These are phyloP conservation scores for Ictalurus furcatus DNA, from an alignment of 2,113 vertebrate species.

Conservation along the genomic window DNA sequence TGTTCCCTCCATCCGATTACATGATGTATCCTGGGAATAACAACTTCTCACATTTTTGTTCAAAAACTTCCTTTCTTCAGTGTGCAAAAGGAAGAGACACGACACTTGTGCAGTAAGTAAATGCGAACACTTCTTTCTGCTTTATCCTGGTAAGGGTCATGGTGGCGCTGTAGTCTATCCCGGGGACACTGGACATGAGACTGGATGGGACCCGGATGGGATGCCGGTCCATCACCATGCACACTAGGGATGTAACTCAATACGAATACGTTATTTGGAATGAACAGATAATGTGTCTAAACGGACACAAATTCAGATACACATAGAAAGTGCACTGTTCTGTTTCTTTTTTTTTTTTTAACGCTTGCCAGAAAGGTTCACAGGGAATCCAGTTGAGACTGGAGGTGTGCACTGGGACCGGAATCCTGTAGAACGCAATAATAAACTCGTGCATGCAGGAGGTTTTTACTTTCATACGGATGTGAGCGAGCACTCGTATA, in stretches of 20 bases:
- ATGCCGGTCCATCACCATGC: background rate
- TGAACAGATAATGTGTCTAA: background rate
- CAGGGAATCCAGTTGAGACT: background rate
- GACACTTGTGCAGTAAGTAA: background rate
- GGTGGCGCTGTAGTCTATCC: background rate
- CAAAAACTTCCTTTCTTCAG: background rate
- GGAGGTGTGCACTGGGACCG: background rate
- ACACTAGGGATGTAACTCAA: background rate
- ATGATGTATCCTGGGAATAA: conserved; percentile 13
- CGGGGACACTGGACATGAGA: too few species aligned
- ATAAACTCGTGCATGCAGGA: background rate
- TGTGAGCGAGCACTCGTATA: background rate
- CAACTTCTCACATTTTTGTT: conserved; percentile 21
- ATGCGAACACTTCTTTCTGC: too few species aligned
- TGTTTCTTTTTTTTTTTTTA: too few species aligned
- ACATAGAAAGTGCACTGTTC: too few species aligned
- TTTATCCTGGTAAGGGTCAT: background rate
- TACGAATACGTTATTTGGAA: background rate
- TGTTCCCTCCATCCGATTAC: conserved; percentile 22
- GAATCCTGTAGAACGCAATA: background rate
- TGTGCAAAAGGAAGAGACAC: background rate
- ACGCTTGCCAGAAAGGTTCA: background rate
- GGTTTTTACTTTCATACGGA: background rate
- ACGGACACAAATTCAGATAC: background rate
- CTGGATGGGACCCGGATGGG: background rate